These are phyloP conservation scores for Leptinotarsa lineolata DNA, from an alignment of 1,140 invertebrate genomes.

Conservation along the genomic window DNA sequence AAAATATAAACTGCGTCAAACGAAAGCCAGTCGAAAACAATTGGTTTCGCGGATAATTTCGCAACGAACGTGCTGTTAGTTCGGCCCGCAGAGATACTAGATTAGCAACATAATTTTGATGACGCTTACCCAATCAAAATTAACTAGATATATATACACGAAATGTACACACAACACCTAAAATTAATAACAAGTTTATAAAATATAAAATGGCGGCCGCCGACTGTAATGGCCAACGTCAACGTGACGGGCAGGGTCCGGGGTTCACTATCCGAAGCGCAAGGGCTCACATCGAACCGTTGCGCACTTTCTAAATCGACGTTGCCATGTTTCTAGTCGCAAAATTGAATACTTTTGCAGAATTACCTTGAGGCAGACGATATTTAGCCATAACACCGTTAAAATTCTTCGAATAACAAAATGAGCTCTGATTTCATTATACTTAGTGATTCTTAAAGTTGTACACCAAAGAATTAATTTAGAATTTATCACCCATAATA, in stretches of 20 bases:
- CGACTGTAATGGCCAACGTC: slow-evolving; percentile 68
- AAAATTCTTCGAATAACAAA: no score
- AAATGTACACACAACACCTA: slow-evolving; percentile 41
- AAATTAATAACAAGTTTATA: slow-evolving; percentile 49
- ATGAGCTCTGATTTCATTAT: no score
- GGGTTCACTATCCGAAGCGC: slow-evolving; percentile 70
- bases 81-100: background rate
- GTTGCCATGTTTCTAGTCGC: slow-evolving; percentile 10
- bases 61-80: background rate
- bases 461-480: no score
- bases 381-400: no score
- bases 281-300: slow-evolving; percentile 64
- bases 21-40: slow-evolving; percentile 8
- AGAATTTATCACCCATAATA: no score
- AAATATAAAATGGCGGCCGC: slow-evolving; percentile 70
- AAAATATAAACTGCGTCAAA: background rate
- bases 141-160: slow-evolving; percentile 27
- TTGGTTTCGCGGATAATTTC: background rate
- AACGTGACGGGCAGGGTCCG: slow-evolving; percentile 70
- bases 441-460: no score
- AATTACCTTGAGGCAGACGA: no score
- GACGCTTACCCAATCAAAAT: slow-evolving; percentile 24
- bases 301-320: slow-evolving; percentile 27
- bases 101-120: slow-evolving; percentile 7
- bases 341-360: no score